Base-by-base conservation (phyloP, 2,888 invertebrate species). In the Argyresthia goedartella region DNA sequence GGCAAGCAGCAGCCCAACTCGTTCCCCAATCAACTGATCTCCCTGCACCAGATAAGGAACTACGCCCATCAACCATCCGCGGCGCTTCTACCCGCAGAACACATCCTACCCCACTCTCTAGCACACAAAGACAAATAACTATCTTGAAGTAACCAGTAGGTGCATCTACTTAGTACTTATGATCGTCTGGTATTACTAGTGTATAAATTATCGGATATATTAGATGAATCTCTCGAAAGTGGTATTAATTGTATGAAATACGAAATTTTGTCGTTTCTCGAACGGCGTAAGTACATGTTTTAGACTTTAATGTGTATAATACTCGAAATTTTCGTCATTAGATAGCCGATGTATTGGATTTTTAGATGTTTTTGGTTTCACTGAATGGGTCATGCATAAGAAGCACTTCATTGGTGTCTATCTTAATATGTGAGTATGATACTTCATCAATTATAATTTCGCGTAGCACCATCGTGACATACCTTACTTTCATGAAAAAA, bases 31-130 rank as follows among this genome's bases (percentile, higher is more conserved):
- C 96, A 97, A 81, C 88, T 97, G 82, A 97, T 97, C 80, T 96
- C 97, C 63, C 89, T 98, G 62, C 97, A 98, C 82, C 97, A 98
- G 88, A 98, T 98, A 70, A 91, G 97, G 79, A 97, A 97, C 81
- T 98, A 97, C 81, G 95, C 96, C 57, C 96, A 96, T 75, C 96
- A 96, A 73, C 96, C 96, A 56, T 92, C 94, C 59, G 88, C 91
- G 42, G 89, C 92, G 54, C 81, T 93, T 49, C 90, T 93, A 88
- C 89, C 91, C 56, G 89, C 91, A 54, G 91, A 91, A 64, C 91
- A 91, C 76, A 85, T 91, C 63, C 81, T 91, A 58, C 87, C 87
- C 53, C 87, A 88, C 63, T 75, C 87, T 57, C 70, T 87, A 58
- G 74, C 86, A 57, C 86, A 87, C 71, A 87, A 87, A 70, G 87